A percentile compares a stretch with the other conserved stretches of the same genome.
Evolutionary conservation across 2,113 vertebrate species (phyloP).

Genomic region (Eleginops maclovinus): DNA sequence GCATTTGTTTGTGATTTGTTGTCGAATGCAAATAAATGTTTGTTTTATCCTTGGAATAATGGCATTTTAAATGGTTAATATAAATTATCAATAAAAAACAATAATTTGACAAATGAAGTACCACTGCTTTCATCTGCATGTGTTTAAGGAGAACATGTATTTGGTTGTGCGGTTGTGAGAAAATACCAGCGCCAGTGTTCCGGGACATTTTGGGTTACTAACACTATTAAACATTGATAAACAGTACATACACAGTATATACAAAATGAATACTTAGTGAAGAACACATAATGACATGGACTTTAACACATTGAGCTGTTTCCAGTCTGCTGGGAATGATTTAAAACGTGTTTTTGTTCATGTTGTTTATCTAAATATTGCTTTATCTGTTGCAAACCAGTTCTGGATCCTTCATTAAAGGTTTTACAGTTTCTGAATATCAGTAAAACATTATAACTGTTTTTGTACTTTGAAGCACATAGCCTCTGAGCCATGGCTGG

Average conservation of each 20-base stretch:
- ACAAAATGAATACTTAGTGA: background rate
- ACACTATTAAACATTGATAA: background rate
- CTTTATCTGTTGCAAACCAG: background rate
- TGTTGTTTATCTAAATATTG: background rate
- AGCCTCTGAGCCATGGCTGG: too few species aligned
- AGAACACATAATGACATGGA: background rate
- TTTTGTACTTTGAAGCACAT: background rate
- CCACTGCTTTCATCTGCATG: background rate
- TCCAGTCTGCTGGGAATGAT: background rate
- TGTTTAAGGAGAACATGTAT: background rate
- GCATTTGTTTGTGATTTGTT: too few species aligned
- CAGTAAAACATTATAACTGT: background rate
- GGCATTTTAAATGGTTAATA: background rate
- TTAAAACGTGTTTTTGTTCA: background rate
- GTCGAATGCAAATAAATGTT: too few species aligned
- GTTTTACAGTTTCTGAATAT: background rate
- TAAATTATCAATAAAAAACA: too few species aligned
- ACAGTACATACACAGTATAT: background rate
- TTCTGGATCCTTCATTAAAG: background rate
- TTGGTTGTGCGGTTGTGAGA: background rate
- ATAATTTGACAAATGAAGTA: too few species aligned
- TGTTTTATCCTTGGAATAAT: too few species aligned
- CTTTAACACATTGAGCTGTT: background rate
- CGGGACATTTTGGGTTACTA: too few species aligned
- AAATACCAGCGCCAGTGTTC: too few species aligned